Conservation (phyloP, 2,888 invertebrate genomes). For the Drosophila quasianomalipes region DNA sequence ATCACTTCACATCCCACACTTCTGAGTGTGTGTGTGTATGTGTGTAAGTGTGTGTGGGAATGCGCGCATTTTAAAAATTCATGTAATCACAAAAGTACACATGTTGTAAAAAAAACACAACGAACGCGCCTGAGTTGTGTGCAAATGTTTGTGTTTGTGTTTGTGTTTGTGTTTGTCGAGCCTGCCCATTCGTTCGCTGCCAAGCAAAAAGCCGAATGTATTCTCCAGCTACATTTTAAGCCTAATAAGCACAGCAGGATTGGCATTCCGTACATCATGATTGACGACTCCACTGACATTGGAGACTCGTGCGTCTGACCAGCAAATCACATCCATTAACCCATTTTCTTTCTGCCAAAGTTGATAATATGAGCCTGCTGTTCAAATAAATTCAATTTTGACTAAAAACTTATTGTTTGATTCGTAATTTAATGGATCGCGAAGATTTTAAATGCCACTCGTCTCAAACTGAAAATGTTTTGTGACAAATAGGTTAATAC, state of each 20-base stretch:
- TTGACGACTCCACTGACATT: slow-evolving; percentile 36
- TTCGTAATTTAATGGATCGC: neutral
- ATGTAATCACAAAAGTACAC: slow-evolving; percentile 81
- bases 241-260: slow-evolving; percentile 53
- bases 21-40: neutral
- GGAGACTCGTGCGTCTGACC: slow-evolving; percentile 28
- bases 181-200: slow-evolving; percentile 22
- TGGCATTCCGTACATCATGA: slow-evolving; percentile 50
- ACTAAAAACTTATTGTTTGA: neutral
- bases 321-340: neutral
- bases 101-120: slow-evolving; percentile 71
- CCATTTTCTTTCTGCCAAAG: neutral
- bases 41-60: slow-evolving; percentile 41
- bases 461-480: neutral
- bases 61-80: slow-evolving; percentile 79
- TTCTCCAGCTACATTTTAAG: slow-evolving; percentile 42
- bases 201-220: slow-evolving; percentile 12
- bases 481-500: neutral
- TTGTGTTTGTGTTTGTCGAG: slow-evolving; percentile 50
- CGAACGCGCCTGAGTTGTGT: slow-evolving; percentile 64
- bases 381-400: neutral
- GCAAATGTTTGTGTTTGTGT: slow-evolving; percentile 56
- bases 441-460: neutral
- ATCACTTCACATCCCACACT: neutral
- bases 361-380: neutral